Conservation (phyloP, 2,113 vertebrate species). For the Hylia prasina region DNA sequence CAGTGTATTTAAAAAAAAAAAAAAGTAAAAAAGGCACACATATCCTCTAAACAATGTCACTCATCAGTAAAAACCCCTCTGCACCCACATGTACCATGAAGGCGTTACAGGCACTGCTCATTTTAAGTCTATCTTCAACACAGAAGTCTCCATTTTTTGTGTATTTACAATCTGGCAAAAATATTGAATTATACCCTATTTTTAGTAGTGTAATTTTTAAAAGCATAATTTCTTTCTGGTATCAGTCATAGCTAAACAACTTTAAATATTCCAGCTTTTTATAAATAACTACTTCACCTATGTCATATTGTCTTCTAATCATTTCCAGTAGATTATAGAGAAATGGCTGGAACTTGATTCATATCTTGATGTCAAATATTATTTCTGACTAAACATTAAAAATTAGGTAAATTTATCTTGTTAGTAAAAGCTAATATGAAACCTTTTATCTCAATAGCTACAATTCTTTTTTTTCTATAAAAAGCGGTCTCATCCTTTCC, state of each 20-base stretch:
- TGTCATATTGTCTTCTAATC: background rate
- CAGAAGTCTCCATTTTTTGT: background rate
- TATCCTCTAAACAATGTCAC: slow-evolving; percentile 55
- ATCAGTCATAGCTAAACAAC: background rate
- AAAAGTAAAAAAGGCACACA: background rate
- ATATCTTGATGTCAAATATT: background rate
- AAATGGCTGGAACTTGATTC: background rate
- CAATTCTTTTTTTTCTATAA: slow-evolving; percentile 13
- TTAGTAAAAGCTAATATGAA: background rate
- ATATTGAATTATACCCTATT: background rate
- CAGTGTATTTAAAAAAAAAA: background rate
- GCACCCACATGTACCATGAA: background rate
- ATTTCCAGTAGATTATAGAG: background rate
- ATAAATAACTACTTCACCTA: background rate
- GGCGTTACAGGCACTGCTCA: background rate
- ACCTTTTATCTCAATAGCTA: background rate
- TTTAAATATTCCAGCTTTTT: background rate
- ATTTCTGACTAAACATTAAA: background rate
- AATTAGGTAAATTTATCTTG: background rate
- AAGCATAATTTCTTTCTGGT: background rate
- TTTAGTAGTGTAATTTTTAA: background rate
- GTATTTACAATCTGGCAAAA: background rate
- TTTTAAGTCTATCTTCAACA: background rate
- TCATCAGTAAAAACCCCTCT: slow-evolving; percentile 25
- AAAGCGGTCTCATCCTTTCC: slow-evolving; percentile 47